Percentiles rank a stretch among this genome's conserved stretches.
phyloP scores from a whole-genome alignment of 2,888 invertebrate species.

The Sabatieria punctata region DNA sequence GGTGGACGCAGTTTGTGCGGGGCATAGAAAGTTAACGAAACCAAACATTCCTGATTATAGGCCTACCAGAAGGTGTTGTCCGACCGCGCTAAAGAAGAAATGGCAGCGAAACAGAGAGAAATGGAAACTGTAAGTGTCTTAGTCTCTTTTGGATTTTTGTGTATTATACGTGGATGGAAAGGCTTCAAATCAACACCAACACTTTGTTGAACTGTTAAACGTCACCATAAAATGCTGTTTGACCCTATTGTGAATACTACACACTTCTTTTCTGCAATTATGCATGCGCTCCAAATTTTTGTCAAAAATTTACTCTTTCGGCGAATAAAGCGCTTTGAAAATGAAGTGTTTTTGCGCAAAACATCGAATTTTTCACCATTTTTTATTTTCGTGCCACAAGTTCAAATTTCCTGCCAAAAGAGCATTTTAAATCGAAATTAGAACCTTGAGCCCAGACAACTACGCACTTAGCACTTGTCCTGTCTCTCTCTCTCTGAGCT shows the following conservation, averaged over 20 bases:
- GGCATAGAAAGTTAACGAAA: no score
- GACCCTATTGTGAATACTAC: neutral
- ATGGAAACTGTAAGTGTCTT: conserved; percentile 30
- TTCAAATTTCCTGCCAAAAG: no score
- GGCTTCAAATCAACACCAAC: neutral
- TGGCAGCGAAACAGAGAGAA: conserved; percentile 34
- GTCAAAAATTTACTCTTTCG: neutral
- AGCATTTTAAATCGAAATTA: no score
- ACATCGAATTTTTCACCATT: no score
- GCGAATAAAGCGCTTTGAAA: neutral
- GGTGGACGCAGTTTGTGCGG: no score
- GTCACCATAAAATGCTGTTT: neutral
- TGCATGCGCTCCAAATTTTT: neutral
- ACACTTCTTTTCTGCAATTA: neutral
- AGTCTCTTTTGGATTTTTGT: neutral
- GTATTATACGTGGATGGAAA: neutral
- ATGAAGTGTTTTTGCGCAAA: no score
- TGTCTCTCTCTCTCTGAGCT: no score
- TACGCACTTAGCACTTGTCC: no score
- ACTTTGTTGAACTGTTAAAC: neutral
- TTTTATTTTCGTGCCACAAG: no score
- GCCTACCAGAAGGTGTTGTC: conserved; percentile 31
- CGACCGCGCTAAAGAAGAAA: conserved; percentile 32
- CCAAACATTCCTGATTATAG: conserved; percentile 24
- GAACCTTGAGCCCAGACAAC: no score